A percentile compares a stretch with the other conserved stretches of the same genome.
These are phyloP conservation scores for Neotoma lepida DNA, from an alignment of 2,113 vertebrate genomes.

Conservation along the genomic window DNA sequence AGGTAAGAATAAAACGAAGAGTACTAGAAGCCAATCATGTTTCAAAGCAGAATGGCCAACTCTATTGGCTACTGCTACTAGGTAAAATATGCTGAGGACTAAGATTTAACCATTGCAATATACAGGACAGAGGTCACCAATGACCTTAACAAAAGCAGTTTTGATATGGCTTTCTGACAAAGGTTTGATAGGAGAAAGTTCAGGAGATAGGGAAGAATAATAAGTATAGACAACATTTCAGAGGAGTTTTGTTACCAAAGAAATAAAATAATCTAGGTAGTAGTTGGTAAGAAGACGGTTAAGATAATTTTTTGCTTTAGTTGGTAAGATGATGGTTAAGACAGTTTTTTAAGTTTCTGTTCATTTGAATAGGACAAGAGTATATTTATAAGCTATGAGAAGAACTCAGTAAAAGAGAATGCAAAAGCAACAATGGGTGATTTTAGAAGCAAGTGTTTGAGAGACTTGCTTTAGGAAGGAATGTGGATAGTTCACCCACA, in stretches of 20 bases:
- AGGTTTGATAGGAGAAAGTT: not conserved
- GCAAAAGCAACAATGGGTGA: not conserved
- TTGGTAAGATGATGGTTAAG: not conserved
- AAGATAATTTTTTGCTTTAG: not conserved
- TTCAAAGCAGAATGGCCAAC: conserved; percentile 34
- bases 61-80: conserved; percentile 10
- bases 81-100: not conserved
- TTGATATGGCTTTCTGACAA: not conserved
- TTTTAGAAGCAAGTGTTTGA: conserved; percentile 14
- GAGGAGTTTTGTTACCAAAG: not conserved
- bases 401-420: conserved; percentile 35
- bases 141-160: conserved; percentile 16
- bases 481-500: not conserved
- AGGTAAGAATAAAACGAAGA: not conserved
- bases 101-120: conserved; percentile 6
- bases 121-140: not conserved
- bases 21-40: not conserved
- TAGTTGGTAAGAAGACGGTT: not conserved
- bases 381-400: conserved; percentile 1
- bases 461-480: not conserved
- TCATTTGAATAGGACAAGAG: conserved; percentile 22
- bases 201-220: not conserved
- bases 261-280: conserved; percentile 10
- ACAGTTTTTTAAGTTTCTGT: not conserved
- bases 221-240: not conserved